Base-by-base conservation (phyloP, 2,113 vertebrate genomes). In the Perca flavescens region DNA sequence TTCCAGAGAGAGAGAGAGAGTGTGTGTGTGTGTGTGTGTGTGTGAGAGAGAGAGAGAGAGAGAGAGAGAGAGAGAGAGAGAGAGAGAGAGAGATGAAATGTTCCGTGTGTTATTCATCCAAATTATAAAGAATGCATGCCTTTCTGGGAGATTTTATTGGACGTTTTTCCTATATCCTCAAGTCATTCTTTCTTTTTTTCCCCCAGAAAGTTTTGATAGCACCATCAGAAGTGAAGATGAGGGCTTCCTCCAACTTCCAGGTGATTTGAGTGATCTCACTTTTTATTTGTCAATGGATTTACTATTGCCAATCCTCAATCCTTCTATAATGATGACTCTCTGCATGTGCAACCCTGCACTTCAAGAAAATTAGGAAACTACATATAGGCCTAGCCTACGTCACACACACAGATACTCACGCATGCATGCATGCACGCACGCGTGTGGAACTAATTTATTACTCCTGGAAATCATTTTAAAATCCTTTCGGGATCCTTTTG, bases 361-460 rank as follows among this genome's bases (percentile, higher is more conserved):
- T 21, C 54, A 52, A 53, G 5, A 21, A 72, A 49, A 84, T 65
- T 1, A 73, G 56, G 40, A 79, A 61, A 31, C 77, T 56, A 21
- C 21, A 50, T 7, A 21, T 0, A 34, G 17, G n/a, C n/a, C n/a
- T 25, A 12, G 21, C 40, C 40, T 10, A 40, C 36, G 36, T 10
- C 62, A 58, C 54, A 43, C 58, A 47, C 60, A 58, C 78, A 40
- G 65, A 34, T 5, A 69, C 61, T 43, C 62, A 74, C 40, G 64
- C 66, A 58, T 65, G 43, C 80, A 80, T 65, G 43, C 80, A 78
- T 68, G 34, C 69, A 73, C 60, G 36, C 66, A 71, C 70, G 66
- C 66, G 82, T 68, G 79, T 90, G 77, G 76, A 89, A 89, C 80
- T 83, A 88, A 89, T 83, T 73, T 83, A 86, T 84, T 80, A 79